These are phyloP conservation scores for Siniperca scherzeri DNA, from an alignment of 2,797 vertebrate genomes.

Conservation along the genomic window DNA sequence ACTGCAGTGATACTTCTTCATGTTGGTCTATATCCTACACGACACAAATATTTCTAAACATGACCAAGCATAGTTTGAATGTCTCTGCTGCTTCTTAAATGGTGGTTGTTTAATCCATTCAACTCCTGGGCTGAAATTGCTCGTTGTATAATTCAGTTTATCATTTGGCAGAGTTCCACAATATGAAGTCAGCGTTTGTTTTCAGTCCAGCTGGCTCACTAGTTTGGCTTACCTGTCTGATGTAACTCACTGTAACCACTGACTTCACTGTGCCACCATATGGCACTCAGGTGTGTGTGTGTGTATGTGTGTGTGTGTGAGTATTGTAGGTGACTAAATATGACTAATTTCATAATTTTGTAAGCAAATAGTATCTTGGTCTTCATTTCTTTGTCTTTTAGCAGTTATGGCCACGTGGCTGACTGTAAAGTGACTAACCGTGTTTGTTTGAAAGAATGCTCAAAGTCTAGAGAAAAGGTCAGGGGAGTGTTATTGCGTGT, in stretches of 20 bases:
- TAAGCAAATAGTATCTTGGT: background rate
- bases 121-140: conserved; percentile 35
- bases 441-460: background rate
- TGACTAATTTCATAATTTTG: conserved; percentile 7
- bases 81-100: conserved; percentile 23
- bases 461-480: conserved; percentile 23
- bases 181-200: conserved; percentile 67
- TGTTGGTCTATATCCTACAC: background rate
- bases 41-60: background rate
- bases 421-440: background rate
- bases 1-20: background rate
- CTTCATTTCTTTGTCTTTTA: background rate
- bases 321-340: conserved; percentile 8
- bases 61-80: background rate
- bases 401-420: background rate
- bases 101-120: conserved; percentile 22
- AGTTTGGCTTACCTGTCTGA: conserved; percentile 62
- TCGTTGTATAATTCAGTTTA: conserved; percentile 55
- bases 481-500: conserved; percentile 15
- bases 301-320: conserved; percentile 5
- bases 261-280: conserved; percentile 62
- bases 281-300: conserved; percentile 36
- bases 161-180: conserved; percentile 49
- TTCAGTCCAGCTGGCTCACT: conserved; percentile 66
- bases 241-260: conserved; percentile 67